Evolutionary conservation across 2,797 vertebrate genomes (phyloP).

Genomic region (Cheirogaleus major): DNA sequence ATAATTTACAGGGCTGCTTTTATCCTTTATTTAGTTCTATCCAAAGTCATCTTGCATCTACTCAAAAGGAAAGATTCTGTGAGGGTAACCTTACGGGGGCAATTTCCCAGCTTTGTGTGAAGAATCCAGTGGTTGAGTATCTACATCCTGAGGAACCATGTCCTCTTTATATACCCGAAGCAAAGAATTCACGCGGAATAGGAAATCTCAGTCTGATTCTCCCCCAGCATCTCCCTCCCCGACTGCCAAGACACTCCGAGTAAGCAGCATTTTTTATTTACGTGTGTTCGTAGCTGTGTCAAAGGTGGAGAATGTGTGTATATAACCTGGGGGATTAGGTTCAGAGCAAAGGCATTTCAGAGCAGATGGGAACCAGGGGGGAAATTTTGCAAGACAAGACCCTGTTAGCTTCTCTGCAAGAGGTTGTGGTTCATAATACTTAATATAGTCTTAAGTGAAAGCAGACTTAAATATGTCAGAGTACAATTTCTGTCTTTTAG

Average conservation of each 20-base stretch:
- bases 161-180: conserved; percentile 93
- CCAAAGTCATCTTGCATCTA: conserved; percentile 59
- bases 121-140: conserved; percentile 61
- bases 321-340: not conserved
- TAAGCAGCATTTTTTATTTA: conserved; percentile 89
- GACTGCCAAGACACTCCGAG: conserved; percentile 95
- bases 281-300: conserved; percentile 46
- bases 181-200: conserved; percentile 94
- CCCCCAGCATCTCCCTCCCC: conserved; percentile 95
- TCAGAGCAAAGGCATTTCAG: conserved; percentile 32
- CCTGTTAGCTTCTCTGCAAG: conserved; percentile 58
- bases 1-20: conserved; percentile 67
- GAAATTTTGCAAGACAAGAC: not conserved
- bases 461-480: conserved; percentile 59
- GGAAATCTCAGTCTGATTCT: conserved; percentile 95
- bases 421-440: conserved; percentile 29
- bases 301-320: not conserved
- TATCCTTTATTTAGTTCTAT: conserved; percentile 67
- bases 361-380: not conserved
- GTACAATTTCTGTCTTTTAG: not conserved
- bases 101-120: conserved; percentile 54
- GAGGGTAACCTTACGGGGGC: conserved; percentile 48
- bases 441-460: conserved; percentile 66
- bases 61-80: conserved; percentile 56
- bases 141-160: conserved; percentile 85